phyloP scores from a whole-genome alignment of 1,140 invertebrate species.

The Drosophila repletoides region DNA sequence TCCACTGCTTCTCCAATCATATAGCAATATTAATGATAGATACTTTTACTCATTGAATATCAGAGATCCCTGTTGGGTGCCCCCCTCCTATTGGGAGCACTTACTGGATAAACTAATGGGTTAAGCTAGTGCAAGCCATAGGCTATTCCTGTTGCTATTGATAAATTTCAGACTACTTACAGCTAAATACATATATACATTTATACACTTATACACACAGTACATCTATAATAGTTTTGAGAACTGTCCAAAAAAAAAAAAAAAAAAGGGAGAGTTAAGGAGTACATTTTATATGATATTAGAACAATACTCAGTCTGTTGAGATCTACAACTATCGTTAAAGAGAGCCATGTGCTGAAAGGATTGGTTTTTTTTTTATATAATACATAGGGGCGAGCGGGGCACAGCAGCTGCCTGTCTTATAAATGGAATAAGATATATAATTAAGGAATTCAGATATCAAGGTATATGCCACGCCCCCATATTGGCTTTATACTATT shows the following conservation, averaged over 20 bases:
- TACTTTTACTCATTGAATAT: slow-evolving; percentile 48
- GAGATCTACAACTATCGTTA: slow-evolving; percentile 71
- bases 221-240: slow-evolving; percentile 42
- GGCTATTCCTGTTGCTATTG: slow-evolving; percentile 39
- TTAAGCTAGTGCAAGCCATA: slow-evolving; percentile 58
- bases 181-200: slow-evolving; percentile 3
- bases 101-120: slow-evolving; percentile 62
- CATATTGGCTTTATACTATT: slow-evolving; percentile 10
- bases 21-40: neutral
- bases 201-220: neutral
- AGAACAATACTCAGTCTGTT: slow-evolving; percentile 73
- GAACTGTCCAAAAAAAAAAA: slow-evolving; percentile 25
- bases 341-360: slow-evolving; percentile 56
- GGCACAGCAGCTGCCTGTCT: neutral
- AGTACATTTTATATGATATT: slow-evolving; percentile 1
- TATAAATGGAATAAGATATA: neutral
- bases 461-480: slow-evolving; percentile 23
- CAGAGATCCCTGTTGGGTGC: slow-evolving; percentile 61
- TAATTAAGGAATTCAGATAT: slow-evolving; percentile 16
- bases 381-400: slow-evolving; percentile 28
- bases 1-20: too few species aligned
- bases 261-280: neutral
- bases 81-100: too few species aligned
- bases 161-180: neutral
- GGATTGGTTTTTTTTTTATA: slow-evolving; percentile 7